Evolutionary conservation across 2,797 vertebrate genomes (phyloP), one percentile per base, ranked within the genome.

Genomic region (Gambusia yucatana): DNA sequence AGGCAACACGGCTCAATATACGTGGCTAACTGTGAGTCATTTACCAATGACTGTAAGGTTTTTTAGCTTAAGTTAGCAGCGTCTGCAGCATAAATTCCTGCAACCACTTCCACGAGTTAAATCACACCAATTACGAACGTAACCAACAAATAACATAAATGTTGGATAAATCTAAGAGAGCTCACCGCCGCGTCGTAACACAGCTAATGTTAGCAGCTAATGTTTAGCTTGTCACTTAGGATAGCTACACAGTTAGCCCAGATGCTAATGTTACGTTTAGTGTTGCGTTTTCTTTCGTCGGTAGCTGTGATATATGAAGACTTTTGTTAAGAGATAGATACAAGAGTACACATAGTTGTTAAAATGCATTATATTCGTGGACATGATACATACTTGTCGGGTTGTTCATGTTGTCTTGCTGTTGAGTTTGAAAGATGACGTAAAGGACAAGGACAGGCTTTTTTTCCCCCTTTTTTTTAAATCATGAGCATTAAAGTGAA

Each of bases 381-480:
- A 72, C 72, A 85, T 65, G 83, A 89, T 67, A 57, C 94, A 94
- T 94, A 73, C 39, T 86, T 84, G 83, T 48, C 83, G 84, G 28
- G 78, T 82, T 57, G 80, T 46, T 88, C 81, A 89, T 82, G 73
- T 86, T 72, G 82, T 86, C 85, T 67, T n/a, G 59, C 69, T 63
- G 82, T 67, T 80, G 82, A 89, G 84, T 93, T 91, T 92, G 79
- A 90, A 87, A 82, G 87, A 80, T 89, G 82, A 87, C 85, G 89
- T 77, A 78, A 33, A 33, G 11, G 30, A 33, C 25, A 20, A 30
- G 16, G 41, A n/a, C 73, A 5, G 50, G 67, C 67, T 82, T 65
- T 65, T 30, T 59, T 25, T 30, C 16, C 30, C 14, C 28, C 6
- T 59, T 14, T 57, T 83, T 90, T 90, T 86, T 75, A 80, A 79